phyloP scores from a whole-genome alignment of 2,113 vertebrate genomes.

The Melanocharis versteri region DNA sequence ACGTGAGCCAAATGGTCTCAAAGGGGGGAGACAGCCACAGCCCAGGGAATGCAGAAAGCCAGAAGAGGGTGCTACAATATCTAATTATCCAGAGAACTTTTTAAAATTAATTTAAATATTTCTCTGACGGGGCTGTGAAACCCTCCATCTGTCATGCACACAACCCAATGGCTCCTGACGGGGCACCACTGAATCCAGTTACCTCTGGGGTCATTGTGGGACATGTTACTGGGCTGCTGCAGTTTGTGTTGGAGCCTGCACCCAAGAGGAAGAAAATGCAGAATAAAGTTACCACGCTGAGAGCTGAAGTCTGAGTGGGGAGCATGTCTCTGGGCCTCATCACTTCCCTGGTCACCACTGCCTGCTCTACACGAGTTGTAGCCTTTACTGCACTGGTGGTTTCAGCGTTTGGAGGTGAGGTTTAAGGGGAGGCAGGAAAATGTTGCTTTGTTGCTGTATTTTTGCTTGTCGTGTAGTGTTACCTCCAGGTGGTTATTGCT shows the following conservation, averaged over 20 bases:
- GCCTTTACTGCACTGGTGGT: background rate
- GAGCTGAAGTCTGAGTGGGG: background rate
- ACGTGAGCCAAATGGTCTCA: background rate
- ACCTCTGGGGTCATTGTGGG: accelerated
- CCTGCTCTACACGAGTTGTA: accelerated
- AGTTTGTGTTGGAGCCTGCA: background rate
- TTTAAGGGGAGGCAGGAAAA: background rate
- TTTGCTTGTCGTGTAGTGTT: background rate
- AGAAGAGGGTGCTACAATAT: conserved; percentile 61
- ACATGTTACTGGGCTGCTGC: background rate
- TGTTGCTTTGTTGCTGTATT: background rate
- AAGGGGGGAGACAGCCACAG: background rate
- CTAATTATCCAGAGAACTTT: conserved; percentile 12
- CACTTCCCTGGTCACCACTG: background rate
- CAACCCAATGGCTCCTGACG: background rate
- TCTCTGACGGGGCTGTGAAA: background rate
- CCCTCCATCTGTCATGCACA: background rate
- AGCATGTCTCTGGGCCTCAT: background rate
- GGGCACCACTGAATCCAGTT: accelerated
- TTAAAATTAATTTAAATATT: conserved; percentile 5
- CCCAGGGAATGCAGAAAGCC: background rate
- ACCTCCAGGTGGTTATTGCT: conserved; percentile 23
- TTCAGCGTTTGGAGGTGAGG: background rate
- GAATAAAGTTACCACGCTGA: background rate
- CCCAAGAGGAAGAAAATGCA: background rate